Base-by-base conservation (phyloP, 2,113 vertebrate genomes). In the Fulica atra region DNA sequence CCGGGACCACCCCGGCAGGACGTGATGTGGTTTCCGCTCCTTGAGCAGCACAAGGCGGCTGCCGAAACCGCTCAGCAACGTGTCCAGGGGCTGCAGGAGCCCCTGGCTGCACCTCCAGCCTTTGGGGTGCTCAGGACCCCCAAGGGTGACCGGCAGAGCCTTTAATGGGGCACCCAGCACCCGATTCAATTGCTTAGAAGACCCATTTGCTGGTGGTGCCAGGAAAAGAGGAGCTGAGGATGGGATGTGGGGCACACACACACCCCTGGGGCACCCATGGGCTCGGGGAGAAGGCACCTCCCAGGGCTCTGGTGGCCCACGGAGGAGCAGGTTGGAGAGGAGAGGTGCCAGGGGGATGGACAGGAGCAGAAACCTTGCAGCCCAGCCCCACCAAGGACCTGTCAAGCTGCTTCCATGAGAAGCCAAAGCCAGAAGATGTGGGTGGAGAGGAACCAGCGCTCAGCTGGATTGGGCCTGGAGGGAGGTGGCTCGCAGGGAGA, bases 401-500 rank as follows among this genome's bases (percentile, higher is more conserved):
- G 84, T 31, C 4, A 9, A 57, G 63, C 89, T 65, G 84, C 96
- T 91, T 71, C 54, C 1, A 11, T 50, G 33, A 40, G 74, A 53
- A 92, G 60, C 60, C 88, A 51, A 66, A 69, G 20, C 15, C 64
- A 23, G 56, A 64, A 26, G n/a, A 2, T 1, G 40, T 50, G 89
- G 84, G 88, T 1, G n/a, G 92, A 44, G 40, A 91, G 48, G 53
- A 84, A 57, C 53, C 16, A 2, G n/a, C 9, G 0, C 33, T 17
- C 2, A 2, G 51, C 46, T 51, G 73, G 61, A 19, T 38, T 20
- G 11, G 50, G 36, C 46, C 31, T 48, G 48, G 16, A 46, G 19
- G 57, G 40, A 31, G 77, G 24, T 0, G 0, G 23, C 31, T 68
- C 6, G 0, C 25, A 10, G 0, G 0, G 29, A 25, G 53, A 54